Evolutionary conservation across 1,140 invertebrate genomes (phyloP), one percentile per base, ranked within the genome.

Genomic region (Ceratoteleas bidentatus): DNA sequence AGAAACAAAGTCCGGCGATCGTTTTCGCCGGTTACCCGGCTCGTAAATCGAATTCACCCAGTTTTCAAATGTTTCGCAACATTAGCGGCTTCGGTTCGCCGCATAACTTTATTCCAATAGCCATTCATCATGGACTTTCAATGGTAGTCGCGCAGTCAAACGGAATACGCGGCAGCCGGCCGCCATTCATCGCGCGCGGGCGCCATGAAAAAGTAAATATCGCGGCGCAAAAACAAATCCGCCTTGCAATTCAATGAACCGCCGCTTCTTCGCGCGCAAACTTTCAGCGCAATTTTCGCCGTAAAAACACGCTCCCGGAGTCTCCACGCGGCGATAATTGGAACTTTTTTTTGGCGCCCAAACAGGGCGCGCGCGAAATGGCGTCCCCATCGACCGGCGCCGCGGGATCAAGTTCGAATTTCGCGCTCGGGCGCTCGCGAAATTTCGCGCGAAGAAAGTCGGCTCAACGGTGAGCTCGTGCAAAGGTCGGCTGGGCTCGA

Each of bases 31-130:
- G 69, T 69, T 76, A 74, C 50, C 66, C 53, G 50, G 75, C 66
- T 79, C 61, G 81, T 85, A 87, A 88, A 89, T 88, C 85, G 85
- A 87, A 84, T 89, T 87, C 80, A 86, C 82, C 85, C 81, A 86
- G 83, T 84, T 87, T 88, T 85, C 74, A 87, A 86, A 82, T 79
- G 85, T 89, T 89, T 89, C 87, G 88, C 86, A 88, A 89, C 89
- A 89, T 89, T 90, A 90, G 80, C 87, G 81, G 73, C 81, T 80
- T 74, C 83, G 85, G 79, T 79, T 65, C 85, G 84, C 74, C 87
- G 84, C 83, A 88, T 89, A 87, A 88, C 88, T 90, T 89, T 90
- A 88, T 89, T 89, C 84, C 86, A 80, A 88, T 89, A 86, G 86
- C 87, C 88, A 89, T 90, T 89, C 86, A 85, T 90, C 88, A 89